Base-by-base conservation (phyloP, 2,113 vertebrate species). In the Chelonoidis abingdonii region DNA sequence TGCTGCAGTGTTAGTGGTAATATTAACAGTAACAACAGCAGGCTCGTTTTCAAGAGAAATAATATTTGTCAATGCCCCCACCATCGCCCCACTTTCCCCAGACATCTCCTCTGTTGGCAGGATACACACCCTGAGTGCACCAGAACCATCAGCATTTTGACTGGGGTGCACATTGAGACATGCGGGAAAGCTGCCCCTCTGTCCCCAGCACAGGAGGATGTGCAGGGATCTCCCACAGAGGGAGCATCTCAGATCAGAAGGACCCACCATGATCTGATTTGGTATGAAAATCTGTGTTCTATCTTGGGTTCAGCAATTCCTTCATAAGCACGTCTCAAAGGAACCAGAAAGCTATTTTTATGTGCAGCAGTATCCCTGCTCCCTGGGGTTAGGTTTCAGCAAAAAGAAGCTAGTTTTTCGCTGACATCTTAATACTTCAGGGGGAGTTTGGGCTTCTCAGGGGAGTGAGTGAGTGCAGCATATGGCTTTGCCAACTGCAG, bases 311-410 rank as follows among this genome's bases (percentile, higher is more conserved):
- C 65, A 50, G 2, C 80, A 92, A 90, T 95, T 94, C 89, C 91
- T 91, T 86, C 86, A 94, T 57, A 0, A 9, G 47, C 2, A 27
- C 35, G 87, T 93, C 83, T 92, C 89, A 8, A 80, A 97, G 92
- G 89, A 97, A 94, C 92, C 93, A 94, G 95, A 93, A 47, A 59
- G 96, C 94, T 98, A 98, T 98, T 97, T 98, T 98, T 97, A 97
- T 88, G 82, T 85, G 88, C 24, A 69, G 92, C 93, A 95, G 95
- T 96, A 96, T 92, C 95, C 95, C 90, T 87, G 81, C 91, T 98
- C 85, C 56, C 84, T 86, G 85, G 94, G 82, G 93, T 96, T 96
- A 38, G 86, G 62, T 98, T 98, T 98, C 98, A 93, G 88, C 90
- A 92, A 54, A 47, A 89, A 65, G 94, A 93, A 97, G 95, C 92